Evolutionary conservation across 2,797 vertebrate species (phyloP).

Genomic region (Salarias fasciatus): DNA sequence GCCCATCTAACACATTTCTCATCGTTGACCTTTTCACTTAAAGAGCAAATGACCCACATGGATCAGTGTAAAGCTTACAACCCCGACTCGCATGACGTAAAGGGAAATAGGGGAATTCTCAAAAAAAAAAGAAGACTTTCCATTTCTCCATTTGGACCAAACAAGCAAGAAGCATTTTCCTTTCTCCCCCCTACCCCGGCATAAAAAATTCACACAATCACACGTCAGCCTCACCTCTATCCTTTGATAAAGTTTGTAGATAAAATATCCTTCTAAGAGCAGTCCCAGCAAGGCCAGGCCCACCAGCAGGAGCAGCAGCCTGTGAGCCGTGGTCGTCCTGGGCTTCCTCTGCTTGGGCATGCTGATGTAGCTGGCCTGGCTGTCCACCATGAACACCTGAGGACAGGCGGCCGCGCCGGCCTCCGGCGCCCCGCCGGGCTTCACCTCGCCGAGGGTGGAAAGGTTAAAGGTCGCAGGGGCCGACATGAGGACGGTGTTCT

Average conservation of each 20-base stretch:
- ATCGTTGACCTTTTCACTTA: neutral
- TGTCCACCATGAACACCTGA: slow-evolving; percentile 78
- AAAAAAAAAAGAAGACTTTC: slow-evolving; percentile 30
- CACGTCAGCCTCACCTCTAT: slow-evolving; percentile 58
- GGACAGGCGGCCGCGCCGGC: slow-evolving; percentile 35
- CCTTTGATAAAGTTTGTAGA: slow-evolving; percentile 66
- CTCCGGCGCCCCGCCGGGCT: slow-evolving; percentile 63
- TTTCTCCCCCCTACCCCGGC: neutral
- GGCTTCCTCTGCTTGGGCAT: slow-evolving; percentile 23
- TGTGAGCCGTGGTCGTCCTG: slow-evolving; percentile 25
- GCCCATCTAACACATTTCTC: slow-evolving; percentile 5
- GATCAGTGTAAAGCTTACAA: neutral
- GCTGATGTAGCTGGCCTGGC: slow-evolving; percentile 33
- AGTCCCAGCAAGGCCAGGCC: slow-evolving; percentile 63
- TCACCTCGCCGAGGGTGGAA: neutral
- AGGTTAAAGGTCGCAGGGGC: neutral
- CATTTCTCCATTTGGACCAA: slow-evolving; percentile 53
- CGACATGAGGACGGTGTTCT: too few relatives aligned
- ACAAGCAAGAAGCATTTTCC: too few relatives aligned
- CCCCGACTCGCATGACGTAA: slow-evolving; percentile 33
- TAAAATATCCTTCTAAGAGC: slow-evolving; percentile 65
- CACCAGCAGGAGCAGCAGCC: slow-evolving; percentile 49
- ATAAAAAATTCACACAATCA: neutral
- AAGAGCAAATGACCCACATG: slow-evolving; percentile 9
- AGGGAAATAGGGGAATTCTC: slow-evolving; percentile 47